Percentiles rank a stretch among this genome's conserved stretches.
Conservation (phyloP, 2,888 invertebrate genomes). For the Hemithea aestivaria region DNA sequence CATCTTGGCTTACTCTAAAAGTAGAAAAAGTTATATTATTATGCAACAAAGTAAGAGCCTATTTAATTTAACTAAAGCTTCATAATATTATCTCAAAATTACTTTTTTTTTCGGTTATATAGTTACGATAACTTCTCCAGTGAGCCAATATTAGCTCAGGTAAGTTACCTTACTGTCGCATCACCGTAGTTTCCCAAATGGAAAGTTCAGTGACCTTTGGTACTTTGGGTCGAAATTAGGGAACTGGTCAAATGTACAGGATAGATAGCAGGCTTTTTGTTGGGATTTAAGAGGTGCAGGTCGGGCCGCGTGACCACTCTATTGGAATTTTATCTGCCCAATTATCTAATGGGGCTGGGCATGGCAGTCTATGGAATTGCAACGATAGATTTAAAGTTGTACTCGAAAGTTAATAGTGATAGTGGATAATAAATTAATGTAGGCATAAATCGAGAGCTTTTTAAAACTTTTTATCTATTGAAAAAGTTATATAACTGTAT, state of each 20-base stretch:
- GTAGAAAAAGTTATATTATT: too few species aligned
- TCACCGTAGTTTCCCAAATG: slow-evolving; percentile 48
- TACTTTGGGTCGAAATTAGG: slow-evolving; percentile 43
- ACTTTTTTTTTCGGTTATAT: too few species aligned
- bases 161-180: slow-evolving; percentile 13
- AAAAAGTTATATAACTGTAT: too few species aligned
- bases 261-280: slow-evolving; percentile 42
- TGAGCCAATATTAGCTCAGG: neutral
- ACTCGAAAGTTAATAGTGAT: too few species aligned
- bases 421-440: too few species aligned
- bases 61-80: too few species aligned
- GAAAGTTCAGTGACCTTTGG: slow-evolving; percentile 55
- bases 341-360: slow-evolving; percentile 23
- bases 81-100: too few species aligned
- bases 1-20: too few species aligned
- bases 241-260: slow-evolving; percentile 55
- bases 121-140: too few species aligned
- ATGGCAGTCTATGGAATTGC: slow-evolving; percentile 1
- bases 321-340: slow-evolving; percentile 24
- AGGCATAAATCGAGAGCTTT: too few species aligned
- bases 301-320: slow-evolving; percentile 2
- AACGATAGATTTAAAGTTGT: neutral
- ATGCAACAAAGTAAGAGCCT: too few species aligned
- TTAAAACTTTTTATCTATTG: too few species aligned
- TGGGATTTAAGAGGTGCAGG: slow-evolving; percentile 26